Percentiles rank a stretch among this genome's conserved stretches.
phyloP scores from a whole-genome alignment of 2,797 vertebrate species.

The Cirrhinus molitorella region DNA sequence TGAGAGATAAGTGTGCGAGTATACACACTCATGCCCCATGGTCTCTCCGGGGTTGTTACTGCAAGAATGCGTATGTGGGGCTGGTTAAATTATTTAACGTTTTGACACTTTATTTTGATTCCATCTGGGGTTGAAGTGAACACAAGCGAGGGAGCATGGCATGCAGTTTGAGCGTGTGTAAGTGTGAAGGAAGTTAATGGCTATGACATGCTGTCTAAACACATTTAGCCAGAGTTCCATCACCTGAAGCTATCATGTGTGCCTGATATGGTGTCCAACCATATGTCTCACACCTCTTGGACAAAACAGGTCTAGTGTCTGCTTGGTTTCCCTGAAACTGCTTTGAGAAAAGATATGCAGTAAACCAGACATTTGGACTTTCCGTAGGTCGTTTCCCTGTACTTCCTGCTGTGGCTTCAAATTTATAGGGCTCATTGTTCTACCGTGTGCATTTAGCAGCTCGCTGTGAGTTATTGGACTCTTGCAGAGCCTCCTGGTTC shows the following conservation, averaged over 20 bases:
- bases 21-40: slow-evolving; percentile 61
- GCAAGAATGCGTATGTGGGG: slow-evolving; percentile 37
- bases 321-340: neutral
- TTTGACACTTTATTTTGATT: slow-evolving; percentile 49
- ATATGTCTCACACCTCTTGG: neutral
- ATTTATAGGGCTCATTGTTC: slow-evolving; percentile 56
- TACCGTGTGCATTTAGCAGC: slow-evolving; percentile 48
- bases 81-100: slow-evolving; percentile 47
- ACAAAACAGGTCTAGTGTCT: neutral
- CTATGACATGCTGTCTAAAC: neutral
- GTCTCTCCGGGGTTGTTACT: slow-evolving; percentile 25
- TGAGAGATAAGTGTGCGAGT: slow-evolving; percentile 52
- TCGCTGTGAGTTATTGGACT: slow-evolving; percentile 59
- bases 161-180: slow-evolving; percentile 44
- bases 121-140: slow-evolving; percentile 61
- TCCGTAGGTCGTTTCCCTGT: slow-evolving; percentile 49
- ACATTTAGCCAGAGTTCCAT: neutral
- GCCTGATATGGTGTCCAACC: neutral
- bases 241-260: slow-evolving; percentile 13
- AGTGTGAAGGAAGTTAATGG: neutral
- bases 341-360: neutral
- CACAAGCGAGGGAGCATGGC: slow-evolving; percentile 44
- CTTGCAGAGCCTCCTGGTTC: slow-evolving; percentile 33
- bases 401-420: slow-evolving; percentile 17
- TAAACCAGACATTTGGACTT: slow-evolving; percentile 16